Conservation (phyloP, 2,113 vertebrate species). For the Nothobranchius kuhntae region DNA sequence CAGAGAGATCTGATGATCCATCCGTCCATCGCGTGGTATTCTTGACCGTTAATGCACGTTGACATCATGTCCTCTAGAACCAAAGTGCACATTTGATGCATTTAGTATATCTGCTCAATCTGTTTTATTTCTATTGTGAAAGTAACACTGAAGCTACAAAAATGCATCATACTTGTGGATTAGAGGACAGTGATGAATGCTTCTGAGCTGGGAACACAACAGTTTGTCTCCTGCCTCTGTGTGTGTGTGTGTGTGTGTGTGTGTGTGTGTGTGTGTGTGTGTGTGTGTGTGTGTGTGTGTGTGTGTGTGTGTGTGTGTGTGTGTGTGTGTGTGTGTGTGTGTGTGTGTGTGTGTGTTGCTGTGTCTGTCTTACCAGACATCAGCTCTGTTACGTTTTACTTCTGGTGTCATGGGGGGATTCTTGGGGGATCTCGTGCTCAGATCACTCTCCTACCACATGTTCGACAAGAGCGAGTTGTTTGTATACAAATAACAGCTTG, state of each 20-base stretch:
- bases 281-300: not conserved
- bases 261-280: not conserved
- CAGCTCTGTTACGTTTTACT: constrained; percentile 46
- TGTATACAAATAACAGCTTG: constrained; percentile 59
- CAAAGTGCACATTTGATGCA: not conserved
- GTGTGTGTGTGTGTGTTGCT: not conserved
- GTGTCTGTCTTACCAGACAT: constrained; percentile 46
- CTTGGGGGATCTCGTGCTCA: constrained; percentile 62
- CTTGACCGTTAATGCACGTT: not conserved
- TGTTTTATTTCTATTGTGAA: not conserved
- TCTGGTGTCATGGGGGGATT: constrained; percentile 42
- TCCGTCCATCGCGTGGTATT: not conserved
- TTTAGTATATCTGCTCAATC: not conserved
- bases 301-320: not conserved
- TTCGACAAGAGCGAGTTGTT: constrained; percentile 58
- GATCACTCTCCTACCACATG: constrained; percentile 51
- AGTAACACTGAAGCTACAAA: not conserved
- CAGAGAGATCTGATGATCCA: not conserved
- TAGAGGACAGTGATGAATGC: not conserved
- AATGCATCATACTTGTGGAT: not conserved
- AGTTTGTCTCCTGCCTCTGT: not conserved
- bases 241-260: not conserved
- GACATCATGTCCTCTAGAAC: not conserved
- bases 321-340: not conserved
- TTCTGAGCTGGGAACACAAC: not conserved